These are phyloP conservation scores for Drosophila kurseongensis DNA, from an alignment of 1,140 invertebrate genomes.

Conservation along the genomic window DNA sequence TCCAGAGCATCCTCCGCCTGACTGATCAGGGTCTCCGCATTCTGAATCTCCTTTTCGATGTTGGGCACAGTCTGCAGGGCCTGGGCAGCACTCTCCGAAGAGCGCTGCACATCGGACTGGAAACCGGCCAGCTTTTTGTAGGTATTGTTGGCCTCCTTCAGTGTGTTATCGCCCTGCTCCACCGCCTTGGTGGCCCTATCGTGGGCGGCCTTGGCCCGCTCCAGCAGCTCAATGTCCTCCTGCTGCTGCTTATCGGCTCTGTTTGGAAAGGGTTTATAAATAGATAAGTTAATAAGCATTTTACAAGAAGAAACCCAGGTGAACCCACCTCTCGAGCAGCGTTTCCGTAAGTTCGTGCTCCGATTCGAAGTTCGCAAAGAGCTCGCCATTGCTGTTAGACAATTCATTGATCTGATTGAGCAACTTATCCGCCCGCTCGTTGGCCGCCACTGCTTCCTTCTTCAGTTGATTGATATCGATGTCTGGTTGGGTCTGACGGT, in stretches of 20 bases:
- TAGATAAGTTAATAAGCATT: not conserved
- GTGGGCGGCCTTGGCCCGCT: conserved; percentile 89
- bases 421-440: conserved; percentile 85
- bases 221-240: conserved; percentile 85
- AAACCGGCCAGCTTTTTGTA: conserved; percentile 92
- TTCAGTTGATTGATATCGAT: conserved; percentile 90
- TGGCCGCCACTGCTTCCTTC: conserved; percentile 87
- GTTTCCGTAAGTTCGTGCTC: conserved; percentile 88
- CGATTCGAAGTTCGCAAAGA: conserved; percentile 79
- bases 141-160: conserved; percentile 94
- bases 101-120: conserved; percentile 94
- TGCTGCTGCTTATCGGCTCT: conserved; percentile 81
- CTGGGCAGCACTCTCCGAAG: conserved; percentile 89
- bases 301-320: not conserved
- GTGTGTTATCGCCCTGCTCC: conserved; percentile 91
- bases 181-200: conserved; percentile 92
- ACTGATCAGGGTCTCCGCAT: conserved; percentile 86
- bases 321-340: conserved; percentile 87
- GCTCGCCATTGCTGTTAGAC: conserved; percentile 65
- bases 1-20: conserved; percentile 88
- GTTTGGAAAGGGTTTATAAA: not conserved
- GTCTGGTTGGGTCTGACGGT: conserved; percentile 89
- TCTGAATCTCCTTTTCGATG: conserved; percentile 88
- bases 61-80: conserved; percentile 90
- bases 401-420: conserved; percentile 67